Evolutionary conservation across 1,140 invertebrate genomes (phyloP).

Genomic region (Euwallacea similis): DNA sequence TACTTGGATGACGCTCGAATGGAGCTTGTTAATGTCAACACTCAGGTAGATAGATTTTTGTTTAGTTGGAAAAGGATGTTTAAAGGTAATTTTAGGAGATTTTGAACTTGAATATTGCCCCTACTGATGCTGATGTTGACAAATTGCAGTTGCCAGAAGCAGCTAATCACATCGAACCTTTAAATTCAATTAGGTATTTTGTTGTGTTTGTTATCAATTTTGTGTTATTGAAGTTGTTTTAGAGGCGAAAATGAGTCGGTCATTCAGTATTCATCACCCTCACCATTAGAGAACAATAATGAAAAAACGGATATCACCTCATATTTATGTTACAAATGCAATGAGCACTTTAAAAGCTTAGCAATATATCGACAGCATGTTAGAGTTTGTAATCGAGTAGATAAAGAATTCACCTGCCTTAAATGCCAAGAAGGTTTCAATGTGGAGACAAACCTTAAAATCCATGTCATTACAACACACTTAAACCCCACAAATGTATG

Average conservation of each 20-base stretch:
- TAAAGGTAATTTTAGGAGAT: neutral
- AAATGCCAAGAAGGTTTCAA: slow-evolving; percentile 67
- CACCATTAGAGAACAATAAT: too few relatives aligned
- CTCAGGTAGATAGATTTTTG: neutral
- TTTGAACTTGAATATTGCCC: neutral
- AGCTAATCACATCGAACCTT: neutral
- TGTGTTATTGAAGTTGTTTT: neutral
- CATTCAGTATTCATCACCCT: neutral
- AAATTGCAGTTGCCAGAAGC: neutral
- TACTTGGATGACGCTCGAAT: neutral
- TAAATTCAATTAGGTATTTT: too few relatives aligned
- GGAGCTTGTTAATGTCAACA: neutral
- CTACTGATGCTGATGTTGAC: neutral
- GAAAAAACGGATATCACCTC: neutral
- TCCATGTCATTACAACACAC: slow-evolving; percentile 63
- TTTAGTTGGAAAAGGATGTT: too few relatives aligned
- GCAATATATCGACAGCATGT: slow-evolving; percentile 25
- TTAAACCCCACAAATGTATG: slow-evolving; percentile 63
- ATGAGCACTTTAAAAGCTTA: slow-evolving; percentile 18
- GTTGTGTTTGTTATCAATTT: neutral
- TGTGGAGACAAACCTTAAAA: slow-evolving; percentile 59
- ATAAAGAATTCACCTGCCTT: slow-evolving; percentile 65
- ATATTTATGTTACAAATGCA: slow-evolving; percentile 23
- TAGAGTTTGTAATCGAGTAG: slow-evolving; percentile 58
- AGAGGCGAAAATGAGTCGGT: slow-evolving; percentile 8